Evolutionary conservation across 2,797 vertebrate species (phyloP), one percentile per base, ranked within the genome.

Genomic region (Platyrinchus mystaceus): DNA sequence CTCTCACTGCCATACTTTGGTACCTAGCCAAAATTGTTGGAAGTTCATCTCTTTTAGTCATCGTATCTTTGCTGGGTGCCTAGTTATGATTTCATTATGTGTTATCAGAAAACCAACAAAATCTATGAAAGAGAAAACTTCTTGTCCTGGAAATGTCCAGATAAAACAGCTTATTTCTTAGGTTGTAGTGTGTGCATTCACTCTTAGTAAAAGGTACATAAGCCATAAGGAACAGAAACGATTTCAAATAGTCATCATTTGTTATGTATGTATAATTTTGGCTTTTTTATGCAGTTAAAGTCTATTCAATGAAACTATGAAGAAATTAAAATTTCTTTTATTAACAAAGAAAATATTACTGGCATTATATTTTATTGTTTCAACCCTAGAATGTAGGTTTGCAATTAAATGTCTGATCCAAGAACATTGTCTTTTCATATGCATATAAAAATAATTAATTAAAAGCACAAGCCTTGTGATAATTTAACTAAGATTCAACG

Each of bases 221-320:
- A 64, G 1, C 1, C 34, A 21, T 19, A 70, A 21, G 10, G 6
- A 14, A 63, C 17, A 56, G 27, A 84, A 84, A 2, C 2, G 9
- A 70, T 47, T 74, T 80, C 52, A 67, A 58, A 71, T 16, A 39
- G 20, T 52, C 16, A 68, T 43, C 4, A 11, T 23, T 8, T 2
- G 4, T 24, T 60, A n/a, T 0, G 0, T 12, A n/a, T 7, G 12
- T 52, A 19, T 34, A n/a, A 22, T n/a, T 24, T 43, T 52, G 28
- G 10, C 17, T 30, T 52, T 52, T 30, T 44, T 44, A 24, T 84
- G 18, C 6, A 8, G 17, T 36, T 10, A 16, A 73, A 79, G 2
- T 28, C 13, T 71, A 36, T 28, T 60, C 5, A 82, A 60, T 36
- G 20, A 78, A 81, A n/a, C 7, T 3, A 46, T 11, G 14, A 78